A percentile compares a stretch with the other conserved stretches of the same genome.
phyloP scores from a whole-genome alignment of 2,797 vertebrate species.

The Muscicapa striata region DNA sequence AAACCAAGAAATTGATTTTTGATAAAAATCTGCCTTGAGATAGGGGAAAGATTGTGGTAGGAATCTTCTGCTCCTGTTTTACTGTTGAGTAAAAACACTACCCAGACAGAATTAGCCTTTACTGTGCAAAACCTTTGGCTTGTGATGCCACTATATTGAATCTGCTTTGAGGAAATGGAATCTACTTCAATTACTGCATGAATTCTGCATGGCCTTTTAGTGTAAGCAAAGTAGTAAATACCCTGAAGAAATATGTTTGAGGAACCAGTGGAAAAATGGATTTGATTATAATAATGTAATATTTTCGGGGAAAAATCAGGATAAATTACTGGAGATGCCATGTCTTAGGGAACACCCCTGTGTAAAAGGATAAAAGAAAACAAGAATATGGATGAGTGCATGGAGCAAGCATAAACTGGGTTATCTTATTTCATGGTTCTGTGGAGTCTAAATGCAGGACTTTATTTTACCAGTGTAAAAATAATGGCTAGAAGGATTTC shows the following conservation, averaged over 20 bases:
- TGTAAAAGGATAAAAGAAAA: slow-evolving; percentile 35
- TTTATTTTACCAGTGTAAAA: slow-evolving; percentile 3
- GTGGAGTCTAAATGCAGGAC: background rate
- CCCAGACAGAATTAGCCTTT: background rate
- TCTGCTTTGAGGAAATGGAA: background rate
- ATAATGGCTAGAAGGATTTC: background rate
- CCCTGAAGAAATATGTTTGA: slow-evolving; percentile 14
- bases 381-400: background rate
- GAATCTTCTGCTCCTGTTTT: background rate
- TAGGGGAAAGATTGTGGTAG: background rate
- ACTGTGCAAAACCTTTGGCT: background rate
- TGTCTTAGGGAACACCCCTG: background rate
- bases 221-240: background rate
- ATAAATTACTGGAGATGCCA: background rate
- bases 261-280: slow-evolving; percentile 40
- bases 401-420: background rate
- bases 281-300: slow-evolving; percentile 18
- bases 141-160: background rate
- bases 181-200: background rate
- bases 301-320: slow-evolving; percentile 19
- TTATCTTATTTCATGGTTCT: slow-evolving; percentile 30
- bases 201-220: background rate
- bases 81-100: background rate
- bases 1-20: background rate
- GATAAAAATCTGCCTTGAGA: background rate